These are phyloP conservation scores for Mesaphorura yosii DNA, from an alignment of 1,140 invertebrate species.

Conservation along the genomic window DNA sequence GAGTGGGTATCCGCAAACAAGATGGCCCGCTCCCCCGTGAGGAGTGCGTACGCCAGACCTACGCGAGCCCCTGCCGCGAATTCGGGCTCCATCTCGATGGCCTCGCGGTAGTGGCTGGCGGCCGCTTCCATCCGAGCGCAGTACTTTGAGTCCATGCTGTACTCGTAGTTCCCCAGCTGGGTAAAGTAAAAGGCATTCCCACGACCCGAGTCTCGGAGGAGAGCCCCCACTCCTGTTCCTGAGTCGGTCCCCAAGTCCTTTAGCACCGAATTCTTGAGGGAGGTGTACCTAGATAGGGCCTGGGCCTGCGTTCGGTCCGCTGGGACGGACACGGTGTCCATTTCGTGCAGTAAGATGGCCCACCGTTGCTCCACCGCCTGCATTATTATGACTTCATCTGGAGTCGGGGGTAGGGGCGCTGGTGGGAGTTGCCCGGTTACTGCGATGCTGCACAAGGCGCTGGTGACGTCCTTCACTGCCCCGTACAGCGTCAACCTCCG, in stretches of 20 bases:
- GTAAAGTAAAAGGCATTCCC: slow-evolving; percentile 1
- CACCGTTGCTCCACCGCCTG: slow-evolving; percentile 13
- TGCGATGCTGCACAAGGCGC: background rate
- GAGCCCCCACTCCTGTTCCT: too few relatives aligned
- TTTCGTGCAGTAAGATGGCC: slow-evolving; percentile 11
- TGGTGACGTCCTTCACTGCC: background rate
- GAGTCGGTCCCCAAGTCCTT: too few relatives aligned
- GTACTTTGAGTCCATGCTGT: background rate
- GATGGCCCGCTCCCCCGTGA: background rate
- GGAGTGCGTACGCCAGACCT: background rate
- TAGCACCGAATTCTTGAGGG: too few relatives aligned
- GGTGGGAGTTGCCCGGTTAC: too few relatives aligned
- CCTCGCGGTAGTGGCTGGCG: background rate
- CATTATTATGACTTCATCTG: background rate
- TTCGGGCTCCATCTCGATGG: background rate
- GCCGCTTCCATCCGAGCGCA: background rate
- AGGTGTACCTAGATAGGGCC: too few relatives aligned
- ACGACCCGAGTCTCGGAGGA: too few relatives aligned
- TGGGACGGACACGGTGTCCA: too few relatives aligned
- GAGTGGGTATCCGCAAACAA: background rate
- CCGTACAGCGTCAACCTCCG: too few relatives aligned
- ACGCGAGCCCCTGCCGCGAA: slow-evolving; percentile 5
- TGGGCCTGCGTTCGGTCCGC: too few relatives aligned
- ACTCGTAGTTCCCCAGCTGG: slow-evolving; percentile 6
- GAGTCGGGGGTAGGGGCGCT: too few relatives aligned